phyloP scores from a whole-genome alignment of 2,888 invertebrate species.

The Luperina testacea region DNA sequence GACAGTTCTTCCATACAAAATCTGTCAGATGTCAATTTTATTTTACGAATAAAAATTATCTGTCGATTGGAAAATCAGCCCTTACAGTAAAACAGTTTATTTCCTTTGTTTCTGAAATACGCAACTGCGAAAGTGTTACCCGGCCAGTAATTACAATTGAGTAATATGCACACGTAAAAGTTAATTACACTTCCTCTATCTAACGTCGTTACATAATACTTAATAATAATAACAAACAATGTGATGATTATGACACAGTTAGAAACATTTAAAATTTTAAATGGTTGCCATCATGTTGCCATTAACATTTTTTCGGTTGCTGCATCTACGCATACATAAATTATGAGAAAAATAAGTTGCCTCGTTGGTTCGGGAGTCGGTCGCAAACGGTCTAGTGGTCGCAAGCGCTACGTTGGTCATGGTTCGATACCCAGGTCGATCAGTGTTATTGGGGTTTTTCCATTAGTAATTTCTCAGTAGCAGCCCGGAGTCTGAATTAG shows the following conservation, averaged over 20 bases:
- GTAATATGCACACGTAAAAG: constrained; percentile 37
- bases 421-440: neutral
- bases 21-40: too few relatives aligned
- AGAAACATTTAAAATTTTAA: constrained; percentile 33
- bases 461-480: neutral
- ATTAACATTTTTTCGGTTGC: constrained; percentile 17
- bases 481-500: neutral
- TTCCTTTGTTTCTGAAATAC: constrained; percentile 11
- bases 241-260: constrained; percentile 34
- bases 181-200: constrained; percentile 52
- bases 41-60: too few relatives aligned
- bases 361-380: neutral
- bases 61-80: neutral
- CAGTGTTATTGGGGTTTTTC: neutral
- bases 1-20: too few relatives aligned
- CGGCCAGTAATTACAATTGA: constrained; percentile 38
- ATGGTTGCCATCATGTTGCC: constrained; percentile 26
- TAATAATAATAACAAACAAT: constrained; percentile 39
- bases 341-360: neutral
- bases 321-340: neutral
- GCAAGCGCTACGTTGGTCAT: neutral
- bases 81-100: neutral
- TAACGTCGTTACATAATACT: constrained; percentile 43
- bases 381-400: neutral
- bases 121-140: constrained; percentile 28